These are phyloP conservation scores for Pseudomyrmex pallidus DNA, from an alignment of 1,140 invertebrate genomes.

Conservation along the genomic window DNA sequence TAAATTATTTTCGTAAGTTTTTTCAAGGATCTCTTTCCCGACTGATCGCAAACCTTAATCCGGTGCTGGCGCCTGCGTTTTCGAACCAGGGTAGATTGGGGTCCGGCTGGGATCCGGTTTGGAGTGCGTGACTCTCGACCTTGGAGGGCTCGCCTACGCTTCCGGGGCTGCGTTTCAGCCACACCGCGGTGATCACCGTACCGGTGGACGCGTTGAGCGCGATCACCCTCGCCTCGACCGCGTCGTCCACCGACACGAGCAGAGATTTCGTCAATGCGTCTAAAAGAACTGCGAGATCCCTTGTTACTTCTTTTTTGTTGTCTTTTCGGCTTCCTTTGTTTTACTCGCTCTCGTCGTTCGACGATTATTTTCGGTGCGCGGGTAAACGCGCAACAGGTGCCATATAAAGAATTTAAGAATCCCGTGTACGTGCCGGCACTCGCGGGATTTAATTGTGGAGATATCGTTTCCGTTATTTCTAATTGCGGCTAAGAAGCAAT, in stretches of 20 bases:
- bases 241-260: constrained; percentile 85
- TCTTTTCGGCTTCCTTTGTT: background rate
- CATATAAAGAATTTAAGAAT: background rate
- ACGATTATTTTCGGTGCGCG: background rate
- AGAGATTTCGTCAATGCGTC: constrained; percentile 87
- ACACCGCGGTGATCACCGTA: constrained; percentile 85
- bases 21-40: too few relatives aligned
- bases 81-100: constrained; percentile 86
- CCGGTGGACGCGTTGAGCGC: constrained; percentile 88
- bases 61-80: constrained; percentile 65
- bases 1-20: too few relatives aligned
- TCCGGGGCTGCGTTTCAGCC: constrained; percentile 86
- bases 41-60: constrained; percentile 70
- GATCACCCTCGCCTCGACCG: constrained; percentile 86
- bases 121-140: constrained; percentile 83
- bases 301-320: background rate
- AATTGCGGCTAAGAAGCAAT: too few relatives aligned
- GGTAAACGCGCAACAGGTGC: constrained; percentile 54
- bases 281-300: constrained; percentile 77
- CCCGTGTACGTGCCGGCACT: too few relatives aligned
- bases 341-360: background rate
- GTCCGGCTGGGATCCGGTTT: constrained; percentile 85
- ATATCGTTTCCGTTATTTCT: too few relatives aligned
- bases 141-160: constrained; percentile 85
- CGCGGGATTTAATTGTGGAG: too few relatives aligned